Base-by-base conservation (phyloP, 2,797 vertebrate genomes). In the Poecilia gillii region DNA sequence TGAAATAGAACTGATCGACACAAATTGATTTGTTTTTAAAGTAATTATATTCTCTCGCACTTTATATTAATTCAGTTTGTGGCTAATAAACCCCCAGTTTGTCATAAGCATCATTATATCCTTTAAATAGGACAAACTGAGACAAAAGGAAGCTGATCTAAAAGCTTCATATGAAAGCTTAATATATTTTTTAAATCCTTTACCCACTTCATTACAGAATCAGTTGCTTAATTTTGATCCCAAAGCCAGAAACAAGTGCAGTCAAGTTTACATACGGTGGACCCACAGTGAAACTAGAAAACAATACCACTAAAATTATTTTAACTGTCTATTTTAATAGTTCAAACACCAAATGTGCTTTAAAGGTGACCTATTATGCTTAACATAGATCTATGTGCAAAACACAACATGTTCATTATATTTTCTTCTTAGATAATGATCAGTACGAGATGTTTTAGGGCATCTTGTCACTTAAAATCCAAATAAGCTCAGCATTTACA, bases 11-110 rank as follows among this genome's bases (percentile, higher is more conserved):
- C 51, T 36, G 31, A 66, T 73, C 41, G 49, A 57, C 62, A 73
- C 11, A 25, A 73, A 81, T 55, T 66, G 49, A 78, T 74, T 78
- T 82, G 68, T 28, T 72, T 4, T 20, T 23, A 78, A 72, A 82
- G 36, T 59, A 76, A 47, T n/a, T 77, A 13, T 9, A n/a, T 41
- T 80, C 7, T n/a, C 39, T 73, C 25, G n/a, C 2, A 45, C 13
- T 41, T 20, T 7, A 25, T 64, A 6, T 79, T 66, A 33, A 64
- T 51, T 2, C 5, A n/a, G n/a, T 11, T 53, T 43, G 71, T 73
- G 41, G 13, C 70, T 73, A 57, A 55, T 73, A 55, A 36, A 68
- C 43, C 41, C n/a, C 41, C 47, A 13, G 57, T 53, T 13, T 75
- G 53, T 71, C 3, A 14, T 18, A 62, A 16, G 16, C 68, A 43